Percentiles rank a stretch among this genome's conserved stretches.
Evolutionary conservation across 1,140 invertebrate species (phyloP).

Genomic region (Drosophila nannoptera): DNA sequence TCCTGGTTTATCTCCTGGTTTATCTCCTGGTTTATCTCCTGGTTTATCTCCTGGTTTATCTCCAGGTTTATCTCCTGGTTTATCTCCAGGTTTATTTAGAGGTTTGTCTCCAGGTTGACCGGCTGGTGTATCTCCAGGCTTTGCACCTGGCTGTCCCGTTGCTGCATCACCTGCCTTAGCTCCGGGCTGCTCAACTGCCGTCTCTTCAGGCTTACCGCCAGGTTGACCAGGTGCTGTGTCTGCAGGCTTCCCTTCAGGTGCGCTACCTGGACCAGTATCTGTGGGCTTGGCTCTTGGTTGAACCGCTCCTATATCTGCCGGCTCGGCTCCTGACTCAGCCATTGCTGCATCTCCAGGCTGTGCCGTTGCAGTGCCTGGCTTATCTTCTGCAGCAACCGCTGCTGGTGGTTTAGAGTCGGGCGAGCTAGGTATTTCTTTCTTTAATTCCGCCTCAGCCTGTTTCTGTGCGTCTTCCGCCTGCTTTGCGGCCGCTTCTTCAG

Average conservation of each 20-base stretch:
- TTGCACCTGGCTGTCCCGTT: background rate
- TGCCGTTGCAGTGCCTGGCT: background rate
- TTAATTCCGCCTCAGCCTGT: background rate
- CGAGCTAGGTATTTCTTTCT: too few species aligned
- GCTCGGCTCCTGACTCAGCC: conserved; percentile 1
- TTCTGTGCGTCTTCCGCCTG: background rate
- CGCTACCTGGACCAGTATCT: background rate
- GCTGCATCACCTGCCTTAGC: background rate
- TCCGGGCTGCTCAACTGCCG: background rate
- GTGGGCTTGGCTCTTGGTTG: background rate
- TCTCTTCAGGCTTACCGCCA: background rate
- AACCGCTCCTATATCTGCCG: background rate
- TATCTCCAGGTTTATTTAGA: background rate
- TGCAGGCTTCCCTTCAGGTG: background rate
- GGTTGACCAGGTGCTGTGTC: background rate
- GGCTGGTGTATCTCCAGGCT: background rate
- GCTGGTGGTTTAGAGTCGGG: too few species aligned
- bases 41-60: background rate
- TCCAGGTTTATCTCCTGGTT: background rate
- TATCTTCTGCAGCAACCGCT: too few species aligned
- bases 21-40: background rate
- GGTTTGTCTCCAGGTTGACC: background rate
- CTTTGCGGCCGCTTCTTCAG: conserved; percentile 12
- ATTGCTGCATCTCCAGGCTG: background rate
- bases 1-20: too few species aligned